Evolutionary conservation across 2,888 invertebrate species (phyloP).

Genomic region (Lumbricus terrestris): DNA sequence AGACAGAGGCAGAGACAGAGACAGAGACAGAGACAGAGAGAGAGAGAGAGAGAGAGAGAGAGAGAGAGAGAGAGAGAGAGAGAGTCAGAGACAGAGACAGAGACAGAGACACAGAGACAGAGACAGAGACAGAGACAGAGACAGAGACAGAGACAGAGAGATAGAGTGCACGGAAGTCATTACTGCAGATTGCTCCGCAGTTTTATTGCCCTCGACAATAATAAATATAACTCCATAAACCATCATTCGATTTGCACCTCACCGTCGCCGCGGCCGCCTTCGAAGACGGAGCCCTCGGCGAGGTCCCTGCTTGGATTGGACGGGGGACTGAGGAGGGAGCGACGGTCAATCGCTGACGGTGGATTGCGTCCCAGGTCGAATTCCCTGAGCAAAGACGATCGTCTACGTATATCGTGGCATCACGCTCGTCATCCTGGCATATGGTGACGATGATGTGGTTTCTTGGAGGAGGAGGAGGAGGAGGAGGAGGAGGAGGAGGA

Average conservation of each 20-base stretch:
- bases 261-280: neutral
- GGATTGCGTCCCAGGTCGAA: neutral
- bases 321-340: neutral
- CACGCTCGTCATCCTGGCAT: neutral
- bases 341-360: neutral
- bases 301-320: neutral
- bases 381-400: neutral
- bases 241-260: neutral
- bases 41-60: too few species aligned
- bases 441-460: neutral
- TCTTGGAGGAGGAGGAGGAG: neutral
- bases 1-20: too few species aligned
- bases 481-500: constrained; percentile 5
- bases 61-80: too few species aligned
- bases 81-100: too few species aligned
- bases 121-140: too few species aligned
- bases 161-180: neutral
- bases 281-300: neutral
- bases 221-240: constrained; percentile 3
- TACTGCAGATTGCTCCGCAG: neutral
- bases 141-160: too few species aligned
- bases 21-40: too few species aligned
- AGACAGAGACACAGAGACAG: too few species aligned
- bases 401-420: neutral
- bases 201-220: neutral